Percentiles rank a stretch among this genome's conserved stretches.
phyloP scores from a whole-genome alignment of 2,797 vertebrate species.

The Decapterus maruadsi region DNA sequence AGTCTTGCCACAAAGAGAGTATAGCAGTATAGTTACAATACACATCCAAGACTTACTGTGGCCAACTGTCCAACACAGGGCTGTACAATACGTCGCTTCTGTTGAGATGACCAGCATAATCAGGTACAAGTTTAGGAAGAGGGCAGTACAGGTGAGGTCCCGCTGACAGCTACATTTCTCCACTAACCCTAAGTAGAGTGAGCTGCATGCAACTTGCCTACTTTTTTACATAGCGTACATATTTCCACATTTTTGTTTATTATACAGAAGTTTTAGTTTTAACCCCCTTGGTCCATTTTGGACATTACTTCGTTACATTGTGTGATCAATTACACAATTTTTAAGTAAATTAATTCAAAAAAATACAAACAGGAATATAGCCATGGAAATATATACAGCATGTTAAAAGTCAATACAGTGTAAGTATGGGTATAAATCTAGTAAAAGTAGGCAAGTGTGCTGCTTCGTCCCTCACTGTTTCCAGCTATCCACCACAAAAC shows the following conservation, averaged over 20 bases:
- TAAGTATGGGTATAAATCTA: slow-evolving; percentile 52
- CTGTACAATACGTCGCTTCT: slow-evolving; percentile 90
- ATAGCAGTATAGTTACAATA: slow-evolving; percentile 59
- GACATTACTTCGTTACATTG: neutral
- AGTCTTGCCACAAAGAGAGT: slow-evolving; percentile 88
- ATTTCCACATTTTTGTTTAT: slow-evolving; percentile 64
- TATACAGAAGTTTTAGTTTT: neutral
- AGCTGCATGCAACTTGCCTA: slow-evolving; percentile 64
- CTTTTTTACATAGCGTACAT: slow-evolving; percentile 66
- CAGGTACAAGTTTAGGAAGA: slow-evolving; percentile 70
- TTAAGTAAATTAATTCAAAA: neutral
- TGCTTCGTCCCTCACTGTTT: slow-evolving; percentile 40
- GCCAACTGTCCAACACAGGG: slow-evolving; percentile 86
- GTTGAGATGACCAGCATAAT: slow-evolving; percentile 85
- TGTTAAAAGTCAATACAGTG: slow-evolving; percentile 50
- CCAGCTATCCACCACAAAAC: slow-evolving; percentile 58
- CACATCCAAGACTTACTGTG: slow-evolving; percentile 86
- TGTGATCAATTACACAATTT: neutral
- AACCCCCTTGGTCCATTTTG: neutral
- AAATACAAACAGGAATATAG: neutral
- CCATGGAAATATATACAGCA: slow-evolving; percentile 75
- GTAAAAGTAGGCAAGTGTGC: slow-evolving; percentile 75
- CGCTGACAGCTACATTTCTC: slow-evolving; percentile 15
- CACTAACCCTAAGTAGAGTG: slow-evolving; percentile 37
- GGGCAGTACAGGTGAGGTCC: slow-evolving; percentile 16